These are phyloP conservation scores for Dorcus hopei DNA, from an alignment of 2,888 invertebrate genomes.

Conservation along the genomic window DNA sequence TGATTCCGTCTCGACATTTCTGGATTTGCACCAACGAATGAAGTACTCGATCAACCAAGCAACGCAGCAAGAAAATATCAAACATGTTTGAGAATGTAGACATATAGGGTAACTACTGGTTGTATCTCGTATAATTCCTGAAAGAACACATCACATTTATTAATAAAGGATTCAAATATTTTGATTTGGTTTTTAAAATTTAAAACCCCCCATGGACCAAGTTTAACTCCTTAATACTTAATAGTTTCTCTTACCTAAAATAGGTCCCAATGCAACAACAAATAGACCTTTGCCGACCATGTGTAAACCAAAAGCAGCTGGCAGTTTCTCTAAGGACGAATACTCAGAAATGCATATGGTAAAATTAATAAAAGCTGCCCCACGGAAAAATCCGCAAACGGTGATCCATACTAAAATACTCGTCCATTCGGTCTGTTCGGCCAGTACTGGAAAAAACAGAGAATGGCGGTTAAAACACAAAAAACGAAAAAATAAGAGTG, in stretches of 20 bases:
- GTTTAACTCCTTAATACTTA: too few species aligned
- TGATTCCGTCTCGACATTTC: constrained; percentile 46
- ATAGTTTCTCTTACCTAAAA: constrained; percentile 57
- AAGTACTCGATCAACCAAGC: constrained; percentile 69
- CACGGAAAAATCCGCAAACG: constrained; percentile 75
- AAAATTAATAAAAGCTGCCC: constrained; percentile 74
- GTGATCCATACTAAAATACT: constrained; percentile 68
- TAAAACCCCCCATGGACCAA: too few species aligned
- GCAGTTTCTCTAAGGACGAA: constrained; percentile 66
- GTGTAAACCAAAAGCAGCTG: constrained; percentile 73
- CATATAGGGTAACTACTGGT: constrained; percentile 67
- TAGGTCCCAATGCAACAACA: constrained; percentile 66
- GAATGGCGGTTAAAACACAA: constrained; percentile 22
- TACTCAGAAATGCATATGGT: constrained; percentile 77
- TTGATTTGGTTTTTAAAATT: too few species aligned
- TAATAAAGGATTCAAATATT: not conserved
- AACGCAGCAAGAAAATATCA: constrained; percentile 65
- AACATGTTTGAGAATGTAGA: constrained; percentile 68
- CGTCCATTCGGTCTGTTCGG: constrained; percentile 69
- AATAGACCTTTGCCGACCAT: constrained; percentile 74
- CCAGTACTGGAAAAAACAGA: constrained; percentile 59
- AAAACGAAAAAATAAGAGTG: constrained; percentile 22
- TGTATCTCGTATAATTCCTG: constrained; percentile 68
- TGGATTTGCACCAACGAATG: constrained; percentile 42
- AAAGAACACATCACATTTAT: constrained; percentile 13